Percentiles rank a stretch among this genome's conserved stretches.
These are phyloP conservation scores for Syngnathus scovelli DNA, from an alignment of 2,113 vertebrate genomes.

Conservation along the genomic window DNA sequence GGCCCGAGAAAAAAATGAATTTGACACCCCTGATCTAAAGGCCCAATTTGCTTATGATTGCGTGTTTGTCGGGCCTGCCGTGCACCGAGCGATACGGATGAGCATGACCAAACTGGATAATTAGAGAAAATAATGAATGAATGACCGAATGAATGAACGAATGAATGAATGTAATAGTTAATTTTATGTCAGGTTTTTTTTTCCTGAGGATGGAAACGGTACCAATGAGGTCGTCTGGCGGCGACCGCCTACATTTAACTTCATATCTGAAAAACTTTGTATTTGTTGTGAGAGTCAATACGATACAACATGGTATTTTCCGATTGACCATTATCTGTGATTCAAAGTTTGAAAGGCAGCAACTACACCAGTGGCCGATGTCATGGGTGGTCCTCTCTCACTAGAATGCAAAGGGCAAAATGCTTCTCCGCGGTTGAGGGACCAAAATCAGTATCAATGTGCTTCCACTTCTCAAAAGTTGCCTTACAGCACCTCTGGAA, in stretches of 20 bases:
- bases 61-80: background rate
- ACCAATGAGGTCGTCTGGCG: no score
- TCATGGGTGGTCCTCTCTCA: no score
- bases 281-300: no score
- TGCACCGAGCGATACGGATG: background rate
- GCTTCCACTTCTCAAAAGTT: background rate
- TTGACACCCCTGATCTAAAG: background rate
- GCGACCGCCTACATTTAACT: no score
- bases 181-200: no score
- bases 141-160: background rate
- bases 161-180: background rate
- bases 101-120: background rate
- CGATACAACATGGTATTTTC: no score
- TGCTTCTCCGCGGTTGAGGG: background rate
- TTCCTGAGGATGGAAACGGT: no score
- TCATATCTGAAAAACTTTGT: no score
- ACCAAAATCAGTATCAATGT: background rate
- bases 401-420: background rate
- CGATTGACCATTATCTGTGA: no score
- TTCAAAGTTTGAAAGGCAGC: no score
- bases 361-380: no score
- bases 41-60: background rate
- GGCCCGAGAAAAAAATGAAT: no score
- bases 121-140: background rate
- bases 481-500: background rate